Conservation (phyloP, 2,888 invertebrate genomes). For the Lamellibrachia satsuma region DNA sequence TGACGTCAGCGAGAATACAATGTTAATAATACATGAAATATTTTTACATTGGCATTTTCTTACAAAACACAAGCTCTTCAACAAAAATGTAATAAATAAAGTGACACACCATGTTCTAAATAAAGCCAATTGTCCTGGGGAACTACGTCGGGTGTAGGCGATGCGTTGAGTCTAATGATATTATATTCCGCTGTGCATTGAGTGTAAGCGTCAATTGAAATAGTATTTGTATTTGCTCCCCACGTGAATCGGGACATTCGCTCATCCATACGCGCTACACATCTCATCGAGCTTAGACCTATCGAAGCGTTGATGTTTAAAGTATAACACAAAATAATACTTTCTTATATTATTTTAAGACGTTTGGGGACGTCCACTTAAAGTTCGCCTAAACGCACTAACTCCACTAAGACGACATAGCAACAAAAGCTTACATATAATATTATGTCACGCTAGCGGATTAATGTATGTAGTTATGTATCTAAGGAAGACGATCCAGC, state of each 20-base stretch:
- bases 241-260: background rate
- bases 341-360: background rate
- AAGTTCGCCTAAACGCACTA: background rate
- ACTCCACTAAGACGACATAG: background rate
- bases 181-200: background rate
- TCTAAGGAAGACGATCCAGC: background rate
- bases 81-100: slow-evolving; percentile 1
- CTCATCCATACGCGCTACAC: background rate
- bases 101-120: background rate
- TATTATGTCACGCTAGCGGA: background rate
- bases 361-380: background rate
- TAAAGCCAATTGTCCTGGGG: background rate
- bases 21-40: background rate
- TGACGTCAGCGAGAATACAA: no score
- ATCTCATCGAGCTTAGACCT: background rate
- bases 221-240: background rate
- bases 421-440: background rate
- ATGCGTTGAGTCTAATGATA: background rate
- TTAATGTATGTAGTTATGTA: background rate
- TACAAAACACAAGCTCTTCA: background rate
- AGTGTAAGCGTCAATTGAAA: background rate
- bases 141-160: background rate
- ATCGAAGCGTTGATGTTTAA: background rate
- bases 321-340: slow-evolving; percentile 6
- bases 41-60: background rate